Percentiles rank a stretch among this genome's conserved stretches.
Evolutionary conservation across 2,888 invertebrate species (phyloP).

Genomic region (Aspidapion aeneum): DNA sequence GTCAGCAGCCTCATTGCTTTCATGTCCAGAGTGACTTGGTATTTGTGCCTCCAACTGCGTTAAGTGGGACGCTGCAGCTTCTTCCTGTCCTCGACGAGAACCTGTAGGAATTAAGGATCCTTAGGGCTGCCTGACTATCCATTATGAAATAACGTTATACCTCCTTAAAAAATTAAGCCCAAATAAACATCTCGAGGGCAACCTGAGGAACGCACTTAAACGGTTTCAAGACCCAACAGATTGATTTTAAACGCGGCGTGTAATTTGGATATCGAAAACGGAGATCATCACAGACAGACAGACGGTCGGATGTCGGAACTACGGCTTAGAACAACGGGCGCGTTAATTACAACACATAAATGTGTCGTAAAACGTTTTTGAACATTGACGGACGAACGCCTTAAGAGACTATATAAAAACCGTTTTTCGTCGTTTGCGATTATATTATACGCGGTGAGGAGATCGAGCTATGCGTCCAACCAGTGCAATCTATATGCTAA

Average conservation of each 20-base stretch:
- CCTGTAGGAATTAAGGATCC: no score
- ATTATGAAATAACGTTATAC: no score
- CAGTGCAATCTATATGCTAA: conserved; percentile 50
- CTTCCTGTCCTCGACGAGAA: no score
- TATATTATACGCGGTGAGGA: conserved; percentile 40
- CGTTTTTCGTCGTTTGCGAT: conserved; percentile 29
- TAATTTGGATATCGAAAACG: conserved; percentile 19
- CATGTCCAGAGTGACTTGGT: no score
- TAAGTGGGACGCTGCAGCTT: no score
- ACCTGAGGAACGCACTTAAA: not conserved
- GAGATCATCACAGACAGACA: conserved; percentile 18
- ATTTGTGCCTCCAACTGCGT: no score
- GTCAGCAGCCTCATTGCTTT: no score
- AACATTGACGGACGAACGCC: conserved; percentile 37
- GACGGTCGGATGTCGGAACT: conserved; percentile 25
- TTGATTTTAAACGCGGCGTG: conserved; percentile 25
- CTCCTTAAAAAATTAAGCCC: not conserved
- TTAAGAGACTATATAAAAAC: conserved; percentile 33
- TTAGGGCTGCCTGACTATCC: no score
- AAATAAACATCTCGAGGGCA: not conserved
- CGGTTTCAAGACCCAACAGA: conserved; percentile 3
- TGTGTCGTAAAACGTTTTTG: conserved; percentile 41
- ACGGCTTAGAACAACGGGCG: conserved; percentile 33
- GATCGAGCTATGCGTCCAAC: conserved; percentile 32
- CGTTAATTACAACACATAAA: conserved; percentile 46